These are phyloP conservation scores for Cryptomyrus ogoouensis DNA, from an alignment of 2,113 vertebrate genomes.

Conservation along the genomic window DNA sequence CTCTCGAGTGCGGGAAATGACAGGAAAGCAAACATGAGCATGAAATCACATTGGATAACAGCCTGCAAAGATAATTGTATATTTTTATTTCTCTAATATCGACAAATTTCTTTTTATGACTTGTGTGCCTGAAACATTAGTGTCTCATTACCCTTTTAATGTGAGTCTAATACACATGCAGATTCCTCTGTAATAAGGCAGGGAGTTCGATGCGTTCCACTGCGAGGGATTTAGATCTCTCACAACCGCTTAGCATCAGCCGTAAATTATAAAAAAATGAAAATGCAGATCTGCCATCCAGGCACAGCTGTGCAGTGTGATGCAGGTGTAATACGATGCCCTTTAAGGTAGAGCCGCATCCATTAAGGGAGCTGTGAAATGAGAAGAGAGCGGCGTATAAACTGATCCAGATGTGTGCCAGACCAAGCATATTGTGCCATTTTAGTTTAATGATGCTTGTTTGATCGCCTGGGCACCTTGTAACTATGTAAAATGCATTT, in stretches of 20 bases:
- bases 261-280: neutral
- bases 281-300: neutral
- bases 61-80: neutral
- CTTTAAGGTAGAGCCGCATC: neutral
- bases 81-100: conserved; percentile 7
- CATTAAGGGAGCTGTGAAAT: neutral
- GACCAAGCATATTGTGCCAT: neutral
- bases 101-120: neutral
- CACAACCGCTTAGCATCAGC: neutral
- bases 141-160: neutral
- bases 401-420: neutral
- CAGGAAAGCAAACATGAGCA: neutral
- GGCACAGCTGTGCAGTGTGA: neutral
- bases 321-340: neutral
- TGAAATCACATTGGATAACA: neutral
- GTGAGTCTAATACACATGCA: neutral
- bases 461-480: conserved; percentile 7
- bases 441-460: conserved; percentile 1
- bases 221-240: neutral
- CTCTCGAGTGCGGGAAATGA: neutral
- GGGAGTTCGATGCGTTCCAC: neutral
- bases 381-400: neutral
- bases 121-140: neutral
- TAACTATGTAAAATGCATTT: conserved; percentile 2
- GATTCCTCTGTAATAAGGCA: neutral